Evolutionary conservation across 2,797 vertebrate species (phyloP), one percentile per base, ranked within the genome.

Genomic region (Sciaenops ocellatus): DNA sequence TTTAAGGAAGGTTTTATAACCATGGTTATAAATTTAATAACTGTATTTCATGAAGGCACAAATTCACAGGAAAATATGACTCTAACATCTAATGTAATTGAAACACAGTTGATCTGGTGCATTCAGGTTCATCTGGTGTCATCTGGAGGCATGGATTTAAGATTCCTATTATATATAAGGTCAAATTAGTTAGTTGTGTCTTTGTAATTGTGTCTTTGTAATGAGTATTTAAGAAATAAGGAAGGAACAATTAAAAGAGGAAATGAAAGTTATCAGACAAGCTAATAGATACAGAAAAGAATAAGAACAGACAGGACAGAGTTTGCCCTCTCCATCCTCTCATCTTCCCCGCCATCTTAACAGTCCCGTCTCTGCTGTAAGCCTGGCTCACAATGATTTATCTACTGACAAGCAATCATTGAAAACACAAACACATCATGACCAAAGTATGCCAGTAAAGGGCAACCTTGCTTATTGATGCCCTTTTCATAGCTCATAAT

Each of bases 351-450:
- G 7, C 73, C 82, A 86, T 81, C 66, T 69, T 24, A 83, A 61
- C 65, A 48, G 54, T 78, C 71, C 42, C 42, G 76, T 67, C 82
- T 75, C 82, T 76, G 71, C 64, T 79, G 69, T 78, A 61, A 67
- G 54, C 63, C 62, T 12, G 63, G 50, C 77, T 77, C 80, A 20
- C 15, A 8, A 56, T 79, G 70, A 89, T 87, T 83, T 84, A 90
- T 85, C 86, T 83, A 48, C 90, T 77, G 82, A 89, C 84, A 90
- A 85, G 86, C 90, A 89, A 90, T 94, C 91, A 91, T 76, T 79
- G 80, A 87, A 88, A 90, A 76, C 84, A 86, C 90, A 90, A 91
- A 89, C 88, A 69, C 77, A 92, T 92, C 86, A 83, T 87, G 85
- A 79, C 82, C 86, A 72, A 66, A 85, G 82, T 66, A 51, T 76